A percentile compares a stretch with the other conserved stretches of the same genome.
phyloP scores from a whole-genome alignment of 2,888 invertebrate genomes.

The Pyrgus malvae region DNA sequence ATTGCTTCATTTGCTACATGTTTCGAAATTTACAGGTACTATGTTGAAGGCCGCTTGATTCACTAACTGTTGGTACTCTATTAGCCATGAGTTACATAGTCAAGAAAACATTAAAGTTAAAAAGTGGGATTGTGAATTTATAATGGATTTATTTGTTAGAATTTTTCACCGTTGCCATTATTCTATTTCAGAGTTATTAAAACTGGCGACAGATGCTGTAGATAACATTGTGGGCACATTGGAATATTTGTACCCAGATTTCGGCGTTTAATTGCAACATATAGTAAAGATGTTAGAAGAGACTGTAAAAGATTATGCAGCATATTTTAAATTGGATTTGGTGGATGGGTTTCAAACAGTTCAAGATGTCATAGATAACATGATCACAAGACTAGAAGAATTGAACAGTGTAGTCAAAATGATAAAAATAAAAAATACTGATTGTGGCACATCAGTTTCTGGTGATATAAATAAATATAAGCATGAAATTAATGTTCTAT shows the following conservation, averaged over 20 bases:
- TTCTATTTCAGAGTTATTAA: slow-evolving; percentile 59
- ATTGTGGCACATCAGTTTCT: slow-evolving; percentile 69
- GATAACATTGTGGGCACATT: slow-evolving; percentile 61
- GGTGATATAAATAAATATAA: slow-evolving; percentile 78
- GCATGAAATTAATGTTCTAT: slow-evolving; percentile 75
- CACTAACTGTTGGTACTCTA: too few species aligned
- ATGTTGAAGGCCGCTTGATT: too few species aligned
- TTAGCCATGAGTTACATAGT: too few species aligned
- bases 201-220: slow-evolving; percentile 59
- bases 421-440: slow-evolving; percentile 73
- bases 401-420: slow-evolving; percentile 83
- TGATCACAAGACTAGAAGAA: slow-evolving; percentile 85
- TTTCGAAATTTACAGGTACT: too few species aligned
- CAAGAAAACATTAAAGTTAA: too few species aligned
- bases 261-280: slow-evolving; percentile 51
- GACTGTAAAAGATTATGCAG: slow-evolving; percentile 77
- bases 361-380: slow-evolving; percentile 84
- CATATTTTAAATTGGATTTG: slow-evolving; percentile 79
- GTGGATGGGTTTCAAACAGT: slow-evolving; percentile 80
- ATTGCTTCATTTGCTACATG: too few species aligned
- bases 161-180: slow-evolving; percentile 53
- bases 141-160: slow-evolving; percentile 65
- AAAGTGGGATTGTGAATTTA: too few species aligned
- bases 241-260: slow-evolving; percentile 74
- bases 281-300: slow-evolving; percentile 76